Evolutionary conservation across 1,140 invertebrate genomes (phyloP).

Genomic region (Drosophila quadrilineata): DNA sequence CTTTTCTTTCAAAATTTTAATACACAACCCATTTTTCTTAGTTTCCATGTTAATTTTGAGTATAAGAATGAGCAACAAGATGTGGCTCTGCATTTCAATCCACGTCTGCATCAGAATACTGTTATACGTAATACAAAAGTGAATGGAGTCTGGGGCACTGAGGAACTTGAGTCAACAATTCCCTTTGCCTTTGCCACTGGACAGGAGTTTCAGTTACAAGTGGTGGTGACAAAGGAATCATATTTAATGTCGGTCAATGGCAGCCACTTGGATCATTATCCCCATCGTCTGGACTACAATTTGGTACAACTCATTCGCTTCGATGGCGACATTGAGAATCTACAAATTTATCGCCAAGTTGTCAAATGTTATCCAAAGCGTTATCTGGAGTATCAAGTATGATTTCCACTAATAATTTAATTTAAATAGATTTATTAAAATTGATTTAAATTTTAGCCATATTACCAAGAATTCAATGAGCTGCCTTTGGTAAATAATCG

Average conservation of each 20-base stretch:
- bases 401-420: too few relatives aligned
- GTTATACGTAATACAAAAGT: conserved; percentile 1
- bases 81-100: conserved; percentile 9
- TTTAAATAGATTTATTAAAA: too few relatives aligned
- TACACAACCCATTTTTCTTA: not conserved
- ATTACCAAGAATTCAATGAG: too few relatives aligned
- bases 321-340: not conserved
- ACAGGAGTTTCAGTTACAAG: not conserved
- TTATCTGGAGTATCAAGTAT: too few relatives aligned
- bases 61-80: not conserved
- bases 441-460: too few relatives aligned
- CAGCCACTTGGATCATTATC: conserved; percentile 2
- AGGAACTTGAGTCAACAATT: not conserved
- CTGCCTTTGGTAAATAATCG: too few relatives aligned
- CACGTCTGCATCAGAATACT: not conserved
- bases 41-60: not conserved
- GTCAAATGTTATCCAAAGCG: not conserved
- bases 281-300: not conserved
- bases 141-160: not conserved
- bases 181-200: not conserved
- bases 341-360: conserved; percentile 1
- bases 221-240: not conserved
- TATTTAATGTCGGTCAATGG: conserved; percentile 6
- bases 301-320: not conserved
- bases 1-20: not conserved